Percentiles rank a stretch among this genome's conserved stretches.
Evolutionary conservation across 2,113 vertebrate species (phyloP).

Genomic region (Lota lota): DNA sequence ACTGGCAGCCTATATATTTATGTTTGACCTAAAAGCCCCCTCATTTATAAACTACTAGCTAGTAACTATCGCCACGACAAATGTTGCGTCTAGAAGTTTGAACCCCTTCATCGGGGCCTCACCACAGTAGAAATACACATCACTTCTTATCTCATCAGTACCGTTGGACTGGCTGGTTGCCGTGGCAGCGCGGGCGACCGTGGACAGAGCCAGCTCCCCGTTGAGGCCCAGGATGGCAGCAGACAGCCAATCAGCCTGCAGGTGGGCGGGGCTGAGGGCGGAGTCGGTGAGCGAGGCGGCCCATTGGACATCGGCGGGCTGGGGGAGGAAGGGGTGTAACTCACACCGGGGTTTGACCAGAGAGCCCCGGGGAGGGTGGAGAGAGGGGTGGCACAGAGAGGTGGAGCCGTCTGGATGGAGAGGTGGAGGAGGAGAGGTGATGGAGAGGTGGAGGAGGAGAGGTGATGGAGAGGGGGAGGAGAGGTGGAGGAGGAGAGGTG

Average conservation of each 20-base stretch:
- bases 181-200: constrained; percentile 57
- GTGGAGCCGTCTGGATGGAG: constrained; percentile 70
- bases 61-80: too few species aligned
- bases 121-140: too few species aligned
- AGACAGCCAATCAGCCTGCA: constrained; percentile 79
- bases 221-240: constrained; percentile 57
- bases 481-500: too few species aligned
- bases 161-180: constrained; percentile 51
- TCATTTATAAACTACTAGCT: too few species aligned
- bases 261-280: constrained; percentile 69
- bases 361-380: constrained; percentile 49
- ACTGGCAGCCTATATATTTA: too few species aligned
- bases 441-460: too few species aligned
- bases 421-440: fast-evolving
- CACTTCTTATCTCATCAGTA: constrained; percentile 13
- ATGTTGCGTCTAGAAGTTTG: too few species aligned
- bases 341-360: constrained; percentile 72
- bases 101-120: too few species aligned
- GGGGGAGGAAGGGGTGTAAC: constrained; percentile 74
- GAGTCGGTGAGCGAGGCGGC: constrained; percentile 64
- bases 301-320: constrained; percentile 75
- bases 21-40: too few species aligned
- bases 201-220: constrained; percentile 55
- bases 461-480: too few species aligned
- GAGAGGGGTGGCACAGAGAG: constrained; percentile 62